phyloP scores from a whole-genome alignment of 2,797 vertebrate species.

The Phylloscopus collybita region DNA sequence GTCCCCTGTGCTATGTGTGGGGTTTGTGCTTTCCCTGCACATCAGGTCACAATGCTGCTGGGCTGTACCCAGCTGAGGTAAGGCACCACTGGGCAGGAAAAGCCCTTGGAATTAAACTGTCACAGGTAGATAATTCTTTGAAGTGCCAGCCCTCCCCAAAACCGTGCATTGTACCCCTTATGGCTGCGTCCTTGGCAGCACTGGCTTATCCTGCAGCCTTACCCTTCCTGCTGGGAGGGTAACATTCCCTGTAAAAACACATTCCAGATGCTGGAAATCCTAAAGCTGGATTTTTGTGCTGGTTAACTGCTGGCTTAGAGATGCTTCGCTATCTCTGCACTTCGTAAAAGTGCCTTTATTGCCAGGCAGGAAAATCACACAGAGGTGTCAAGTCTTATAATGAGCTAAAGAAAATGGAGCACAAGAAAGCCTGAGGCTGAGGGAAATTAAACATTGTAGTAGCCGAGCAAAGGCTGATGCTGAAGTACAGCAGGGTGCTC shows the following conservation, averaged over 20 bases:
- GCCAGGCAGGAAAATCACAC: not conserved
- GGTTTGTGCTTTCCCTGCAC: not conserved
- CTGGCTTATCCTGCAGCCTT: not conserved
- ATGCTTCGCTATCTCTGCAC: not conserved
- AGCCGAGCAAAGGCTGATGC: not conserved
- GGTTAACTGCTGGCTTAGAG: not conserved
- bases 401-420: not conserved
- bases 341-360: not conserved
- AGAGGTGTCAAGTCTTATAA: not conserved
- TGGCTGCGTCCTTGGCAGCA: not conserved
- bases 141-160: not conserved
- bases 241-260: not conserved
- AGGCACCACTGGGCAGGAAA: not conserved
- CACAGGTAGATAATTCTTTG: not conserved
- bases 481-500: not conserved
- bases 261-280: not conserved
- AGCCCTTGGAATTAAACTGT: not conserved
- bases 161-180: not conserved
- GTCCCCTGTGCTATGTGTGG: fast-evolving
- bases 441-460: not conserved
- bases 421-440: not conserved
- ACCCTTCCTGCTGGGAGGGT: not conserved
- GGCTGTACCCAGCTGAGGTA: not conserved
- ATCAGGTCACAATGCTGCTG: not conserved
- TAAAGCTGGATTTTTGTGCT: not conserved